Conservation (phyloP, 2,888 invertebrate species). For the Watsonalla binaria region DNA sequence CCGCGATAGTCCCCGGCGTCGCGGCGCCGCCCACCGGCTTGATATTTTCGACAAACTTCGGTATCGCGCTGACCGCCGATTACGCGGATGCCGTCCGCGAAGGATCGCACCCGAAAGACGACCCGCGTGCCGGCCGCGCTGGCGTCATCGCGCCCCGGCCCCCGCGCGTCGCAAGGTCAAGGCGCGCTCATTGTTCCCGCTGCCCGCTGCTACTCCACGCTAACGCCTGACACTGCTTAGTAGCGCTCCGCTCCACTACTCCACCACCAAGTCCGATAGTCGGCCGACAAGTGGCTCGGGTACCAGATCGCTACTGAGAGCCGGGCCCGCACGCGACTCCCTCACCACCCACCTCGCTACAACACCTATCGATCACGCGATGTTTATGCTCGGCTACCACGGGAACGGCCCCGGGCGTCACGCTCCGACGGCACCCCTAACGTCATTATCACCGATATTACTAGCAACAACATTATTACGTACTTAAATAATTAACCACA, state of each 20-base stretch:
- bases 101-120: slow-evolving; percentile 78
- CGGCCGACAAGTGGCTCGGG: slow-evolving; percentile 28
- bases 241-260: slow-evolving; percentile 42
- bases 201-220: slow-evolving; percentile 43
- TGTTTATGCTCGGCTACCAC: slow-evolving; percentile 71
- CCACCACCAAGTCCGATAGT: slow-evolving; percentile 30
- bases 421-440: slow-evolving; percentile 38
- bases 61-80: slow-evolving; percentile 70
- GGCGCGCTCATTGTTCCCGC: slow-evolving; percentile 70
- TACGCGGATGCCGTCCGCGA: slow-evolving; percentile 75
- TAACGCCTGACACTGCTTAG: slow-evolving; percentile 17
- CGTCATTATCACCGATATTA: neutral
- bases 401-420: slow-evolving; percentile 59
- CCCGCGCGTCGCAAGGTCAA: slow-evolving; percentile 74
- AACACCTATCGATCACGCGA: slow-evolving; percentile 64
- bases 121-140: slow-evolving; percentile 68
- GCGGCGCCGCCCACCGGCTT: slow-evolving; percentile 63
- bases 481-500: too few relatives aligned
- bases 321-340: slow-evolving; percentile 35
- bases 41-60: slow-evolving; percentile 68
- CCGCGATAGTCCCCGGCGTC: slow-evolving; percentile 53
- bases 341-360: slow-evolving; percentile 32
- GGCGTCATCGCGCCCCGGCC: slow-evolving; percentile 72
- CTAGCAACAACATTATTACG: neutral
- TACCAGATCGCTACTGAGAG: slow-evolving; percentile 25